Conservation (phyloP, 2,113 vertebrate species). For the Kryptolebias marmoratus region DNA sequence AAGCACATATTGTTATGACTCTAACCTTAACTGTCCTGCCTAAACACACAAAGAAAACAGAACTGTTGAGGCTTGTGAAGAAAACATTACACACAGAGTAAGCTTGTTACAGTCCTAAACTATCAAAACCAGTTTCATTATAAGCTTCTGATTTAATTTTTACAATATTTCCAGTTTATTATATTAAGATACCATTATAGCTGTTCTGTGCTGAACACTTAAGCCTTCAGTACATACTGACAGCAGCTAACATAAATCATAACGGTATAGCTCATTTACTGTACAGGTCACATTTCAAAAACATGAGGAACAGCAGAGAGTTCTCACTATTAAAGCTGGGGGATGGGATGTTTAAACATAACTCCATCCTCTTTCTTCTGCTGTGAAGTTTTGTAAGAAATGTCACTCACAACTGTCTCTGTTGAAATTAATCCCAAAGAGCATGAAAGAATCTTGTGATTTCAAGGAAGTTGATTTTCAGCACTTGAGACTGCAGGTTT, state of each 20-base stretch:
- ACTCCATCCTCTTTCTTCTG: conserved; percentile 1
- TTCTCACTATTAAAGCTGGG: neutral
- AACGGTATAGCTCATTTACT: conserved; percentile 4
- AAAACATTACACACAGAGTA: no score
- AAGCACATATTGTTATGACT: no score
- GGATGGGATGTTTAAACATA: neutral
- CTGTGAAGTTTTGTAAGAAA: conserved; percentile 7
- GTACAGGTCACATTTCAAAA: neutral
- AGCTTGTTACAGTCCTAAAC: no score
- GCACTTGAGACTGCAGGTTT: conserved; percentile 20
- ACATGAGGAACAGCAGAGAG: neutral
- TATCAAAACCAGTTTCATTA: no score
- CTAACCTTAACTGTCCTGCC: no score
- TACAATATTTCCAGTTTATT: neutral
- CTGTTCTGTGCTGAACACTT: neutral
- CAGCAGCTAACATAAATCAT: neutral
- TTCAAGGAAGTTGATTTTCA: conserved; percentile 54
- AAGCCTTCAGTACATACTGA: neutral
- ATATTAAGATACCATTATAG: neutral
- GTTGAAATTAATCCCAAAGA: conserved; percentile 23
- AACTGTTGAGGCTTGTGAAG: no score
- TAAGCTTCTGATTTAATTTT: no score
- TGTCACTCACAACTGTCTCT: conserved; percentile 37
- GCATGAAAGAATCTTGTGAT: conserved; percentile 56
- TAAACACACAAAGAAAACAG: no score